Evolutionary conservation across 1,140 invertebrate genomes (phyloP).

Genomic region (Bombus confusus): DNA sequence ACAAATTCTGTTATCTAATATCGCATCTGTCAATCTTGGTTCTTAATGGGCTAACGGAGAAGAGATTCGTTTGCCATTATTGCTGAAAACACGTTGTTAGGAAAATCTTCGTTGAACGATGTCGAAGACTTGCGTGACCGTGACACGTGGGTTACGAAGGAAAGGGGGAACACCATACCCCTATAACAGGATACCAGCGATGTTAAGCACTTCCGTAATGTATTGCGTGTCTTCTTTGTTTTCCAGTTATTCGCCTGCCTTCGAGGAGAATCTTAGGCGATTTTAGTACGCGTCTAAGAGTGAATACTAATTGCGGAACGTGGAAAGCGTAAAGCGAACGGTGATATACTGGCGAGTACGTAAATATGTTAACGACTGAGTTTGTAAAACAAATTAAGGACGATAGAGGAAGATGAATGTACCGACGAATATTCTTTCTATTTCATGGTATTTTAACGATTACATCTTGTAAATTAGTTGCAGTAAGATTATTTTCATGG

Average conservation of each 20-base stretch:
- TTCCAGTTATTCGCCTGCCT: conserved; percentile 1
- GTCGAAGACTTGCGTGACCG: conserved; percentile 43
- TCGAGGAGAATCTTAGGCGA: background rate
- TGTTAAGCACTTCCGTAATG: conserved; percentile 50
- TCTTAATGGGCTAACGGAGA: background rate
- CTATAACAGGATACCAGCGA: conserved; percentile 47
- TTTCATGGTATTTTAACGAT: background rate
- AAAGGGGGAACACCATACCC: conserved; percentile 6
- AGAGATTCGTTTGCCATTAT: conserved; percentile 62
- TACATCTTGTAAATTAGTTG: background rate
- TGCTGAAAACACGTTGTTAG: conserved; percentile 34
- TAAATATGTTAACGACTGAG: background rate
- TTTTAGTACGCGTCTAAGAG: conserved; percentile 5
- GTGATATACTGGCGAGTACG: background rate
- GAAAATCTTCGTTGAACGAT: conserved; percentile 10
- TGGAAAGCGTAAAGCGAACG: conserved; percentile 25
- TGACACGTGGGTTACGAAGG: conserved; percentile 61
- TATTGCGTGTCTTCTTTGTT: conserved; percentile 40
- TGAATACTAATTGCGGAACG: conserved; percentile 32
- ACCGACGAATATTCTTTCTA: background rate
- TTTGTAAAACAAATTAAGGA: conserved; percentile 5
- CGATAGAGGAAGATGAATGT: conserved; percentile 4
- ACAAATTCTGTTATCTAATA: no score
- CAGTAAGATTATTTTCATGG: background rate
- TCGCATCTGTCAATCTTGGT: no score